Percentiles rank a stretch among this genome's conserved stretches.
These are phyloP conservation scores for Melanostoma mellinum DNA, from an alignment of 2,888 invertebrate genomes.

Conservation along the genomic window DNA sequence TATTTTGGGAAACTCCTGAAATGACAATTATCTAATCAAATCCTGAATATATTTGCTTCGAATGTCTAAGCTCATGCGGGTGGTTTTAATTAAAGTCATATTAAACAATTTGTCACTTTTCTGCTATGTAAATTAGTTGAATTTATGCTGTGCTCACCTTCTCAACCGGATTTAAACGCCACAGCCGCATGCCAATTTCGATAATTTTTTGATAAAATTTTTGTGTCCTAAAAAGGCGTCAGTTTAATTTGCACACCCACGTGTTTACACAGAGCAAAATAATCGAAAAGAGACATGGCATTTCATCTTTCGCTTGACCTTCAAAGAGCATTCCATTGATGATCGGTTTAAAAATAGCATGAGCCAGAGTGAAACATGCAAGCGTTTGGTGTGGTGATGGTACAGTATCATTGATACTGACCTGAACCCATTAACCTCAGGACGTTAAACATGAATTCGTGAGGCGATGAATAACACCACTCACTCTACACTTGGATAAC, in stretches of 20 bases:
- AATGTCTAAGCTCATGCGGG: slow-evolving; percentile 25
- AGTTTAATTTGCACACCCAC: slow-evolving; percentile 55
- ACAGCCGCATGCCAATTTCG: slow-evolving; percentile 14
- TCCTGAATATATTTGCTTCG: too few species aligned
- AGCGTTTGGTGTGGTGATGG: not conserved
- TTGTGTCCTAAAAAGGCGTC: slow-evolving; percentile 35
- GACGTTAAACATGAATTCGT: slow-evolving; percentile 51
- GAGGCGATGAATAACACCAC: slow-evolving; percentile 45
- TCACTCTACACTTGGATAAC: slow-evolving; percentile 44
- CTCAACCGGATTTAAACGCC: not conserved
- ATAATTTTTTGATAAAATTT: slow-evolving; percentile 41
- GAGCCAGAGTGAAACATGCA: slow-evolving; percentile 1
- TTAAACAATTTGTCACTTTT: slow-evolving; percentile 36
- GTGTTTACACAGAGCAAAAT: slow-evolving; percentile 33
- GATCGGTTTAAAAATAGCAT: slow-evolving; percentile 49
- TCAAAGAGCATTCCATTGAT: slow-evolving; percentile 53
- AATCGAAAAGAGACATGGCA: slow-evolving; percentile 27
- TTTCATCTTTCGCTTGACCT: slow-evolving; percentile 40
- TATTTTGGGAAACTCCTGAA: too few species aligned
- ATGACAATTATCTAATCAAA: too few species aligned
- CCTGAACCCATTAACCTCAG: slow-evolving; percentile 69
- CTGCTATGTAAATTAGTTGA: slow-evolving; percentile 28
- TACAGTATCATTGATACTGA: slow-evolving; percentile 36
- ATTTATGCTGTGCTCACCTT: slow-evolving; percentile 2
- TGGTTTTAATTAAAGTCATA: slow-evolving; percentile 26